Evolutionary conservation across 2,797 vertebrate species (phyloP).

Genomic region (Karalla daura): DNA sequence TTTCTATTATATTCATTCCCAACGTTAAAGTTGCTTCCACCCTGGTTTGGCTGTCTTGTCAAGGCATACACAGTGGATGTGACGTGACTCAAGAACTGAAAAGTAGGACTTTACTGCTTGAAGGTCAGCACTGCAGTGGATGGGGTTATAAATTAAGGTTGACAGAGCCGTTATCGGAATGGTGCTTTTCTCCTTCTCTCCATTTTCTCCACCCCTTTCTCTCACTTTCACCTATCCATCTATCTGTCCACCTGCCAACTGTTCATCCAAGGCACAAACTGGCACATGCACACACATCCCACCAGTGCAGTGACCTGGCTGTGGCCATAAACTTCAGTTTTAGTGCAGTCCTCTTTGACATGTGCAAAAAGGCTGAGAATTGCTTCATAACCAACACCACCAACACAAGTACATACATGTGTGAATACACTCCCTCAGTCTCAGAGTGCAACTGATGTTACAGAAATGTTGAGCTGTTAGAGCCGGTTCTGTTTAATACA

Average conservation of each 20-base stretch:
- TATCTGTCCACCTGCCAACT: slow-evolving; percentile 37
- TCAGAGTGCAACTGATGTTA: slow-evolving; percentile 5
- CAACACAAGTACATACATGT: not conserved
- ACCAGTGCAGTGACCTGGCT: slow-evolving; percentile 21
- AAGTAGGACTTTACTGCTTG: slow-evolving; percentile 69
- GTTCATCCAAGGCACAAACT: slow-evolving; percentile 29
- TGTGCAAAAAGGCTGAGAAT: slow-evolving; percentile 44
- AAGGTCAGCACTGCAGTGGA: slow-evolving; percentile 57
- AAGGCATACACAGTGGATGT: slow-evolving; percentile 51
- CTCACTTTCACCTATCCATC: slow-evolving; percentile 23
- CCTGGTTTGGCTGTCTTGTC: slow-evolving; percentile 31
- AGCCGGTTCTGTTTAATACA: slow-evolving; percentile 19
- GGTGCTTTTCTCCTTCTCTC: slow-evolving; percentile 33
- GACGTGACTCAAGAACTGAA: slow-evolving; percentile 68
- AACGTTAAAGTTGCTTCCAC: slow-evolving; percentile 29
- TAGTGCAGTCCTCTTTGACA: slow-evolving; percentile 26
- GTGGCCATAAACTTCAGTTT: slow-evolving; percentile 31
- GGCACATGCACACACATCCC: not conserved
- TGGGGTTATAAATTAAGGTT: slow-evolving; percentile 69
- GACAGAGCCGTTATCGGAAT: slow-evolving; percentile 46
- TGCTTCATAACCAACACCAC: slow-evolving; percentile 2
- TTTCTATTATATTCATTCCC: slow-evolving; percentile 1
- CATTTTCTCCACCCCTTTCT: slow-evolving; percentile 13
- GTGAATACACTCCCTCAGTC: not conserved
- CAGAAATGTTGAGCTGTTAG: slow-evolving; percentile 41